Conservation (phyloP, 2,797 vertebrate genomes). For the Pantherophis vulpinus region DNA sequence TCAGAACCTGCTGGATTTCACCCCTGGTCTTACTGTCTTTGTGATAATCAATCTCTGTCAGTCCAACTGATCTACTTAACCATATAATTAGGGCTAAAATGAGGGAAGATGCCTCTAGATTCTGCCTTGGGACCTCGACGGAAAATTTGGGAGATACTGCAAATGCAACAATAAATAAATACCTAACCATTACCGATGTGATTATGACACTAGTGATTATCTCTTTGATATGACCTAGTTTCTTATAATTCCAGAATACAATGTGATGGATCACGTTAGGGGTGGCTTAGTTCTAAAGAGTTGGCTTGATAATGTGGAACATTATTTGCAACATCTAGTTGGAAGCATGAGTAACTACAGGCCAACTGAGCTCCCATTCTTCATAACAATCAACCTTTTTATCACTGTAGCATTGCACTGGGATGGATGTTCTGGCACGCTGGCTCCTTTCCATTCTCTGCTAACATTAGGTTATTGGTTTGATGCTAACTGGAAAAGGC, state of each 20-base stretch:
- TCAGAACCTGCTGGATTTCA: no score
- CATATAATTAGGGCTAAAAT: neutral
- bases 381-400: neutral
- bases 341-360: neutral
- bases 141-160: neutral
- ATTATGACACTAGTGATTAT: neutral
- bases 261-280: neutral
- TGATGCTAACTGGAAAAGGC: slow-evolving; percentile 28
- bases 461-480: neutral
- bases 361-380: neutral
- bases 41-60: neutral
- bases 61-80: neutral
- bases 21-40: neutral
- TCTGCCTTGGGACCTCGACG: neutral
- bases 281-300: neutral
- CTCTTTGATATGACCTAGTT: neutral
- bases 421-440: neutral
- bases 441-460: neutral
- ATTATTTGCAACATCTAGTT: neutral
- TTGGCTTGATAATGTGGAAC: neutral
- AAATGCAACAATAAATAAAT: neutral
- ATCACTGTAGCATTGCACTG: neutral
- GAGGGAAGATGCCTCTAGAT: neutral
- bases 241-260: neutral
- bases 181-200: no score